Evolutionary conservation across 2,797 vertebrate genomes (phyloP).

Genomic region (Botia kubotai): DNA sequence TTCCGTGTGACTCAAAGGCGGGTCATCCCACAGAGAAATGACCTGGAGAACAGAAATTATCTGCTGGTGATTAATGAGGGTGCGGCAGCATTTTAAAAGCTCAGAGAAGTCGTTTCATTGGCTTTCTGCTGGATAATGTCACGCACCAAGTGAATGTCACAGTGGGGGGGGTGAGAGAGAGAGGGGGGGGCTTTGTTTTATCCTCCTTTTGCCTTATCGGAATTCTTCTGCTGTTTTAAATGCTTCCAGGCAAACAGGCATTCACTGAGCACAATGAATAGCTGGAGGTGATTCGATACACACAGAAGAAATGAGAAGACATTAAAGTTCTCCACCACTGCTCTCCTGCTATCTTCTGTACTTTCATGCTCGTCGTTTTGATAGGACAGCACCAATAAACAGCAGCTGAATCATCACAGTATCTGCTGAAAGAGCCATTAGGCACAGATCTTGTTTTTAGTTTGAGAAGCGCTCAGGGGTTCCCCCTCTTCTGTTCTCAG

Average conservation of each 20-base stretch:
- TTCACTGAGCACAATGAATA: conserved; percentile 53
- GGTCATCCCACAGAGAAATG: neutral
- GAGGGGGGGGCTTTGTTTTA: neutral
- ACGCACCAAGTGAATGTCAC: conserved; percentile 75
- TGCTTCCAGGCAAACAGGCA: conserved; percentile 16
- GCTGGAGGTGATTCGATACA: conserved; percentile 6
- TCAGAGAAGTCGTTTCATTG: conserved; percentile 49
- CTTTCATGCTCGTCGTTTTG: conserved; percentile 21
- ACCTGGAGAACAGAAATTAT: neutral
- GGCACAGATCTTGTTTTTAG: conserved; percentile 73
- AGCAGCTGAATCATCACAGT: conserved; percentile 74
- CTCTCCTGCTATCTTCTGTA: conserved; percentile 28
- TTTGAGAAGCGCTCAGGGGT: conserved; percentile 66
- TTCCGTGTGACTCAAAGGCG: neutral
- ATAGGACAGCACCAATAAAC: conserved; percentile 70
- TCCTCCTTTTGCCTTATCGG: neutral
- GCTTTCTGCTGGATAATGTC: conserved; percentile 62
- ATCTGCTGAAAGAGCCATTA: conserved; percentile 61
- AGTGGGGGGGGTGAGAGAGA: conserved; percentile 70
- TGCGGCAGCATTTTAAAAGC: conserved; percentile 49
- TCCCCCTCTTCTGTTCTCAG: conserved; percentile 45
- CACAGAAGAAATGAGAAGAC: conserved; percentile 5
- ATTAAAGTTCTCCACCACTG: conserved; percentile 13
- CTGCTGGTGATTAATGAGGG: conserved; percentile 52
- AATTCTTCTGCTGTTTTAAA: conserved; percentile 22